Base-by-base conservation (phyloP, 2,113 vertebrate species). In the Malaclemys terrapin region DNA sequence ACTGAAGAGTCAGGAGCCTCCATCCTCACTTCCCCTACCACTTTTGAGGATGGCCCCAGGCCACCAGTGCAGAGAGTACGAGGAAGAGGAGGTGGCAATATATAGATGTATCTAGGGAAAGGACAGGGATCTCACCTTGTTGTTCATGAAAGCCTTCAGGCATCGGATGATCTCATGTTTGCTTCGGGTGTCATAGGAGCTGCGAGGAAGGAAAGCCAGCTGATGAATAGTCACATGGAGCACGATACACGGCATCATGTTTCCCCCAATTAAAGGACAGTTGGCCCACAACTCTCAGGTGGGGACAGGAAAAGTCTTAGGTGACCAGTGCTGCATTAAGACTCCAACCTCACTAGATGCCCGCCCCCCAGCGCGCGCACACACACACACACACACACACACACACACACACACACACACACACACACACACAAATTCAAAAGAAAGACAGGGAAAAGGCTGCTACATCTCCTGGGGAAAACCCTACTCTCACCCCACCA, bases 71-170 rank as follows among this genome's bases (percentile, higher is more conserved):
- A 80, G 49, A 80, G 42, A 56, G 47, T 17, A 24, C 14, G 7
- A 0, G 1, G 65, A 14, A 56, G 17, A 78, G 42, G 56, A n/a
- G 29, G 56, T 13, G 31, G 31, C 2, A 52, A 45, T 54, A n/a
- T 52, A 53, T 6, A 22, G 35, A 29, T 45, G 31, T 50, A 19
- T 53, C 35, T 3, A 9, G 27, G 17, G 17, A 24, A 5, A 25
- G 35, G 47, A 82, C 6, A 38, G 35, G 79, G 9, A 31, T 75
- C 97, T 98, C 88, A 99, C 99, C 98, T 99, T 99, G 97, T 99
- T 99, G 96, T 99, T 99, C 99, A 99, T 99, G 90, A 99, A 99
- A 80, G 99, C 98, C 98, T 99, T 99, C 49, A 99, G 98, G 96
- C 99, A 99, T 75, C 98, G 98, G 95, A 99, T 99, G 91, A 99